phyloP scores from a whole-genome alignment of 2,797 vertebrate genomes.

The Arrhamphus sclerolepis region DNA sequence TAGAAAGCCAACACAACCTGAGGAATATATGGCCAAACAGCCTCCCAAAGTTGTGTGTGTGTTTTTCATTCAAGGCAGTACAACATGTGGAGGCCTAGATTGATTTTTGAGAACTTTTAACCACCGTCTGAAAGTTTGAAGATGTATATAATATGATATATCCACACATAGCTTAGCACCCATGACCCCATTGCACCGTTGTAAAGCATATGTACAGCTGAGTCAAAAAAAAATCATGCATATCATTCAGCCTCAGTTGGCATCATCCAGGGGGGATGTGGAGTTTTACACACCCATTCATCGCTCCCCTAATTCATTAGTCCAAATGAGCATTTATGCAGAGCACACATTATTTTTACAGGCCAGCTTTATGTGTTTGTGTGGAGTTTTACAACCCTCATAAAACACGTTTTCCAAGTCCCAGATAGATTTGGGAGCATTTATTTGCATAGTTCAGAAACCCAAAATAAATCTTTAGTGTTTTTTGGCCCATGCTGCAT shows the following conservation, averaged over 20 bases:
- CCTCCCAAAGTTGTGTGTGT: no score
- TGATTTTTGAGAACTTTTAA: no score
- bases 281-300: constrained; percentile 64
- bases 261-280: constrained; percentile 65
- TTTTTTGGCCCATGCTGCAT: constrained; percentile 51
- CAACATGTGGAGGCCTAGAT: no score
- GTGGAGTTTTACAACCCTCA: constrained; percentile 78
- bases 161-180: no score
- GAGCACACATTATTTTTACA: constrained; percentile 79
- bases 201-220: constrained; percentile 1
- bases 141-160: no score
- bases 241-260: constrained; percentile 34
- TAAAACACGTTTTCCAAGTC: constrained; percentile 82
- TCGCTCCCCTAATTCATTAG: constrained; percentile 79
- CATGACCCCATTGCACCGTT: background rate
- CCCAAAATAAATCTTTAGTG: constrained; percentile 71
- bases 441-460: constrained; percentile 81
- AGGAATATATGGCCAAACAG: no score
- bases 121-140: no score
- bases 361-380: constrained; percentile 80
- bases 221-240: constrained; percentile 47
- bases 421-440: constrained; percentile 78
- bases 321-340: constrained; percentile 79
- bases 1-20: no score
- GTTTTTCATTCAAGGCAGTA: no score